phyloP scores from a whole-genome alignment of 2,888 invertebrate species.

The Homarus gammarus region DNA sequence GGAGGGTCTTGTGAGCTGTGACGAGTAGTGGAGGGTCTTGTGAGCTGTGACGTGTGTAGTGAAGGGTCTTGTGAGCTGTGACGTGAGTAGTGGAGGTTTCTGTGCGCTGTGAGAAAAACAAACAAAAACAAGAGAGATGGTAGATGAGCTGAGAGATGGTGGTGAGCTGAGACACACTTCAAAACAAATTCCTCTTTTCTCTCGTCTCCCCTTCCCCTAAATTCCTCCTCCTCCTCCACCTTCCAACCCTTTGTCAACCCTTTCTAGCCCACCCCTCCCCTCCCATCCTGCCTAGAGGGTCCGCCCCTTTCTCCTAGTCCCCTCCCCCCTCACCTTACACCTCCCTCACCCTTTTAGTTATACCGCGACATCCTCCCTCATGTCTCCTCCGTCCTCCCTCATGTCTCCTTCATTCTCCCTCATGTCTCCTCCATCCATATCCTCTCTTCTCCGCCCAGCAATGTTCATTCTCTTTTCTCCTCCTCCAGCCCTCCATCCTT shows the following conservation, averaged over 20 bases:
- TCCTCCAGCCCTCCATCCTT: not conserved
- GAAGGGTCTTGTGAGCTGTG: too few species aligned
- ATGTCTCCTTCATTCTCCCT: not conserved
- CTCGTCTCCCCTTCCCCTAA: too few species aligned
- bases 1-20: too few species aligned
- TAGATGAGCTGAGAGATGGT: too few species aligned
- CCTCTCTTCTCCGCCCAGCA: not conserved
- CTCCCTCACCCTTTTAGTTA: not conserved
- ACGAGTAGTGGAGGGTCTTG: too few species aligned
- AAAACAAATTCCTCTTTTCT: too few species aligned
- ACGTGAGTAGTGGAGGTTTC: too few species aligned
- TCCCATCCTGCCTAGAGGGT: not conserved
- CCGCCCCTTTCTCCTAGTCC: not conserved
- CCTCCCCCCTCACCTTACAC: not conserved
- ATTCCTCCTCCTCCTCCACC: not conserved
- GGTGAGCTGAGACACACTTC: too few species aligned
- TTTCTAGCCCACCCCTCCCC: not conserved
- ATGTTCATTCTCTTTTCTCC: not conserved
- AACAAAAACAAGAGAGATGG: too few species aligned
- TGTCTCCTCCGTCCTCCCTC: not conserved
- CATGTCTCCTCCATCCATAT: not conserved
- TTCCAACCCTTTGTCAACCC: not conserved
- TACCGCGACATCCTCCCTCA: not conserved
- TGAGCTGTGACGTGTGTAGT: too few species aligned
- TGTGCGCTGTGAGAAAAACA: too few species aligned